Evolutionary conservation across 2,888 invertebrate species (phyloP), one percentile per base, ranked within the genome.

Genomic region (Diploptera punctata): DNA sequence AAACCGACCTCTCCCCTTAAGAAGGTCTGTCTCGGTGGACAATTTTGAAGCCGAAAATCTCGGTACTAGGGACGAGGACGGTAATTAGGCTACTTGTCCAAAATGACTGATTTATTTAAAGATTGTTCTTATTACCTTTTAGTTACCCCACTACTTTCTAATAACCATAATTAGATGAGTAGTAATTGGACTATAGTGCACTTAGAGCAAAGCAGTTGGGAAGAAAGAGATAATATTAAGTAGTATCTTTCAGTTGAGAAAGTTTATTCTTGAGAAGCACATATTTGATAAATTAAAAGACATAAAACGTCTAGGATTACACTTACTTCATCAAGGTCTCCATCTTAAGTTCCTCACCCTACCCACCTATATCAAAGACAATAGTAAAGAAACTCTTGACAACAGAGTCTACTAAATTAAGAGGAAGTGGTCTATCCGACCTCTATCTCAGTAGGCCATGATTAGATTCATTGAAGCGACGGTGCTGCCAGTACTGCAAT

Each of bases 391-490:
- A 29, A 57, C 57, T n/a, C 26, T 57, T 57, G n/a, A 29, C 29
- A 21, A 29, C 57, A 54, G 26, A 29, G 57, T 57, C 57, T 29
- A 57, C 26, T 29, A 29, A 57, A 57, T 57, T 57, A 57, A 52
- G 24, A 21, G 57, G 31, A 57, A 26, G 31, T n/a, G 2, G 31
- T 57, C 26, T 29, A 2, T 24, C 13, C 26, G 18, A 29, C 26
- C 31, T 57, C 29, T 5, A 57, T 16, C 31, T 29, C 10, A n/a
- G 44, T 26, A 26, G 44, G 38, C 44, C 43, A 47, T 65, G 65
- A 65, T 65, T 65, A 65, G 26, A 26, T 26, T 47, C 65, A 65
- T 47, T 47, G 65, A 9, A 65, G 47, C 65, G 24, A 26, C 24
- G 18, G 21, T 47, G 47, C 10, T 24, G 29, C 1, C 16, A n/a